phyloP scores from a whole-genome alignment of 92 coral and sea anemone genomes.

The Porites divaricata region DNA sequence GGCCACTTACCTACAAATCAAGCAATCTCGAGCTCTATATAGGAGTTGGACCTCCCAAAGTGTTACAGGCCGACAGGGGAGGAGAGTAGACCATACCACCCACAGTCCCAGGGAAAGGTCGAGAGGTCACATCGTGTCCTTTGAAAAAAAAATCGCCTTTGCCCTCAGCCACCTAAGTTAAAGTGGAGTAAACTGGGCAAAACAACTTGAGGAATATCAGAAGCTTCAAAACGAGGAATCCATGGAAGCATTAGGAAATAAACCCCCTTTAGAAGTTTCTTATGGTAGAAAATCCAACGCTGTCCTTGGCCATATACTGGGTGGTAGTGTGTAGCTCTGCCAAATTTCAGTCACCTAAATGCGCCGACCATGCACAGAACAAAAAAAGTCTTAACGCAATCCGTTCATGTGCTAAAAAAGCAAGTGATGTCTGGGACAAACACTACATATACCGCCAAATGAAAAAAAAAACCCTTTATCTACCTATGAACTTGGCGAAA shows the following conservation, averaged over 20 bases:
- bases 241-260: constrained; percentile 47
- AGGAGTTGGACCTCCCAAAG: constrained; percentile 52
- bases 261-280: constrained; percentile 55
- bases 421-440: constrained; percentile 50
- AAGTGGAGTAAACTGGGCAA: constrained; percentile 55
- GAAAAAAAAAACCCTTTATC: constrained; percentile 30
- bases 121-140: constrained; percentile 53
- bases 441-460: constrained; percentile 16
- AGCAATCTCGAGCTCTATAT: constrained; percentile 29
- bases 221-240: constrained; percentile 51
- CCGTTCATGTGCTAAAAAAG: constrained; percentile 11
- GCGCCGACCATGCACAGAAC: not conserved
- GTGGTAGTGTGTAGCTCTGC: constrained; percentile 13
- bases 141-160: constrained; percentile 38
- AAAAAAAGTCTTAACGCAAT: constrained; percentile 5
- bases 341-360: constrained; percentile 4
- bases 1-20: constrained; percentile 42
- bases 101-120: constrained; percentile 65
- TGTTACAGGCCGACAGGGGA: constrained; percentile 60
- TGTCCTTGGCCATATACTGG: constrained; percentile 2
- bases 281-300: constrained; percentile 44
- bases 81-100: constrained; percentile 69
- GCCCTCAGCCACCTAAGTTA: constrained; percentile 22
- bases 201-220: constrained; percentile 37
- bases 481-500: constrained; percentile 24